Evolutionary conservation across 2,888 invertebrate genomes (phyloP), one percentile per base, ranked within the genome.

Genomic region (Melieria picta): DNA sequence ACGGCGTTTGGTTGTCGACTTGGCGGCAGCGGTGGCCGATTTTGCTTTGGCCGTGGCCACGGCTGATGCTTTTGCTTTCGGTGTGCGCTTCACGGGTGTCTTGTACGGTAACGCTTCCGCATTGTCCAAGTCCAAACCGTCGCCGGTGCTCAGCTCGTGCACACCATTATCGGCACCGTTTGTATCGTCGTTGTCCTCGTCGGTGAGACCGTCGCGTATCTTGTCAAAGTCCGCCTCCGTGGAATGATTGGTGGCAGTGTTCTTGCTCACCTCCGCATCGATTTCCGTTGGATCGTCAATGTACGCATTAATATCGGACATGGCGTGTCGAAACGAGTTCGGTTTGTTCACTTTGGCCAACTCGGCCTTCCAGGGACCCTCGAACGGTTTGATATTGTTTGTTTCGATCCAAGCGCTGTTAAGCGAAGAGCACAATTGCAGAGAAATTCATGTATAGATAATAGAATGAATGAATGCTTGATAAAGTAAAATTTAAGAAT

Each of bases 381-480:
- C 90, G 85, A 96, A 97, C 0, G 93, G 93, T 85, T 94, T 94
- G 67, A 97, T 92, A 81, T 93, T 92, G 76, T 90, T 89, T 77
- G 93, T 93, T 83, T 95, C 95, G 76, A 97, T 95, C 95, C 96
- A 97, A 6, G 95, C 96, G 88, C 95, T 95, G n/a, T 4, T 7
- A 10, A 5, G 11, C 13, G 9, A 16, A 9, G 1, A 5, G 13
- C 1, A 52, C 13, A 4, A 11, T 5, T 5, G 13, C 6, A 9
- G 9, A 52, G 5, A 52, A 5, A 52, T 52, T 0, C 52, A 52
- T 4, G 11, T 7, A 13, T 50, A 9, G 50, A 50, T 10, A 50
- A 30, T 30, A 50, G 11, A 50, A 50, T 10, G 50, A 50, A 9
- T 50, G 3, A 10, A 50, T 30, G 30, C 30, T 30, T 16, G 16